phyloP scores from a whole-genome alignment of 2,888 invertebrate species.

The Drosophila hamatofila region DNA sequence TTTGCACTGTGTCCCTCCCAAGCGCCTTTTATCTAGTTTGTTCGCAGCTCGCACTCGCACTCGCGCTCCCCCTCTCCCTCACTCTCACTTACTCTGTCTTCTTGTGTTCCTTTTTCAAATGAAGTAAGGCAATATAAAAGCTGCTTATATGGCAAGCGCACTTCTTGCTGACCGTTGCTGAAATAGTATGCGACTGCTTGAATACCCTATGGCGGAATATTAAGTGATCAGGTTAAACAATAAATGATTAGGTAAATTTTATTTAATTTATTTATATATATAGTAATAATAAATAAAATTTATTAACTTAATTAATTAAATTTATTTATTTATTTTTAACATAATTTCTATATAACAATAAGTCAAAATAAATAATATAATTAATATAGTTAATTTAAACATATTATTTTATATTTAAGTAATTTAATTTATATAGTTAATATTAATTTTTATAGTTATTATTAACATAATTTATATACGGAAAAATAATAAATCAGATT shows the following conservation, averaged over 20 bases:
- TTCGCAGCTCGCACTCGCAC: neutral
- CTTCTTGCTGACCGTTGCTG: slow-evolving; percentile 20
- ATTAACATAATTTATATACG: too few species aligned
- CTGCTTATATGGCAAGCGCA: slow-evolving; percentile 56
- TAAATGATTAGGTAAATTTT: neutral
- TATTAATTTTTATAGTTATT: too few species aligned
- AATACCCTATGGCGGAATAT: slow-evolving; percentile 1
- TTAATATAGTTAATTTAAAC: too few species aligned
- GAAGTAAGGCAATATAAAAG: slow-evolving; percentile 72
- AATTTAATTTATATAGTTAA: too few species aligned
- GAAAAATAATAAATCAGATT: too few species aligned
- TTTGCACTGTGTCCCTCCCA: neutral
- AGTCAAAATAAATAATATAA: too few species aligned
- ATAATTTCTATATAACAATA: too few species aligned
- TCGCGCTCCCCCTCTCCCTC: neutral
- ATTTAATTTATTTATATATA: too few species aligned
- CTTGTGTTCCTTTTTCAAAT: slow-evolving; percentile 43
- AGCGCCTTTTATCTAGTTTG: neutral
- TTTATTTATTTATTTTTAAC: too few species aligned
- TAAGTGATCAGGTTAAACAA: neutral
- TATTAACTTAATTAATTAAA: too few species aligned
- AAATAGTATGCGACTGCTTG: slow-evolving; percentile 14
- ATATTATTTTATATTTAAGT: too few species aligned
- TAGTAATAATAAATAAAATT: too few species aligned
- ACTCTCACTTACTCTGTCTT: neutral